Evolutionary conservation across 2,113 vertebrate genomes (phyloP), one percentile per base, ranked within the genome.

Genomic region (Picathartes gymnocephalus): DNA sequence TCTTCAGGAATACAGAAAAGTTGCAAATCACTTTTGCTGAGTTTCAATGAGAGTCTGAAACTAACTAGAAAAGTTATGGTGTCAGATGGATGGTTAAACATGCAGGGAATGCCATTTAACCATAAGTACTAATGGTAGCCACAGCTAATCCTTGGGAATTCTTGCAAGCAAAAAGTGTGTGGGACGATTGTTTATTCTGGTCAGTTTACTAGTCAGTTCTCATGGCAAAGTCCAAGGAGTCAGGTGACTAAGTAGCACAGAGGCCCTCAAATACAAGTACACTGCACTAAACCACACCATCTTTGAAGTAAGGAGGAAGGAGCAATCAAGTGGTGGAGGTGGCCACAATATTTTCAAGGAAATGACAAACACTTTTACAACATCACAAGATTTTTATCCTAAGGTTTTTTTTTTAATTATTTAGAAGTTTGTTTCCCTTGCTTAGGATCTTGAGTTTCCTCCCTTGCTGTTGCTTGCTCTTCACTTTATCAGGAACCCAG

Each of bases 11-110:
- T 27, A 77, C 11, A 35, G 42, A 53, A 72, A 62, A 35, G 50
- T 16, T 92, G 60, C n/a, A 88, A 82, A 83, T 83, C 28, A 33
- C 50, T 93, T 92, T 45, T 58, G 44, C 28, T 69, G 66, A 83
- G 27, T 58, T 76, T 86, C 58, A 66, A 1, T 15, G 16, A 56
- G 69, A 73, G 39, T 51, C 62, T 79, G 74, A 85, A 85, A 76
- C 18, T 11, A 92, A 44, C 10, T 44, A 62, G 48, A 0, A 69
- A 69, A 79, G 6, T 62, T 64, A 39, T 0, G 1, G 14, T 42
- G 71, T 21, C 33, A 65, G 53, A 56, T 25, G 0, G 5, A 42
- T 66, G 35, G 27, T 70, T 83, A 66, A 88, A 78, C 31, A 31
- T 22, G 27, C n/a, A 74, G 10, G 44, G 42, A 51, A 53, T 28